phyloP scores from a whole-genome alignment of 1,140 invertebrate species.

The Trichonephila inaurata region DNA sequence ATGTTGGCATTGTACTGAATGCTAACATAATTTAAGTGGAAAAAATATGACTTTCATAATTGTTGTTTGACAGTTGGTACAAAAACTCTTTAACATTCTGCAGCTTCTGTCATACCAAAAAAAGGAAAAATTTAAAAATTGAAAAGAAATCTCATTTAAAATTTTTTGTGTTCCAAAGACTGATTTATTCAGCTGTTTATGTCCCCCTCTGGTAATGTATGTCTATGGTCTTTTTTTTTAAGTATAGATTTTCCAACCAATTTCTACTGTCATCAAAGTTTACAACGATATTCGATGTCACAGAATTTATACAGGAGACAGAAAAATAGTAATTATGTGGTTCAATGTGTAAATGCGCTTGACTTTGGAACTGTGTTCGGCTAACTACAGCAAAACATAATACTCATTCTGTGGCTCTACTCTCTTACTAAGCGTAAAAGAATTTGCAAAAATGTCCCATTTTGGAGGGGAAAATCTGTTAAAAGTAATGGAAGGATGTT shows the following conservation, averaged over 20 bases:
- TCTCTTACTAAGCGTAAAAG: background rate
- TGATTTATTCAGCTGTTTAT: conserved; percentile 56
- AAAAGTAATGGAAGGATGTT: background rate
- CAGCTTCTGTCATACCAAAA: conserved; percentile 69
- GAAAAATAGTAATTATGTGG: conserved; percentile 20
- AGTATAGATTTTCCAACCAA: conserved; percentile 20
- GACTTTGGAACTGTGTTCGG: conserved; percentile 2
- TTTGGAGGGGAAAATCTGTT: background rate
- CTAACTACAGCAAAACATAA: conserved; percentile 10
- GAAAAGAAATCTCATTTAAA: conserved; percentile 31
- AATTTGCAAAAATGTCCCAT: conserved; percentile 12
- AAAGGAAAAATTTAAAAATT: background rate
- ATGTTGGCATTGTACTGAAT: conserved; percentile 47
- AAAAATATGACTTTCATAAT: conserved; percentile 68
- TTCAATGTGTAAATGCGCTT: background rate
- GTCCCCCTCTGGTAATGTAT: conserved; percentile 39
- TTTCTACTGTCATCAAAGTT: conserved; percentile 40
- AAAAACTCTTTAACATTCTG: conserved; percentile 61
- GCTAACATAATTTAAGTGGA: conserved; percentile 63
- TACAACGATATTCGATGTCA: conserved; percentile 20
- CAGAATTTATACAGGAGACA: background rate
- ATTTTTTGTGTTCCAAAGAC: conserved; percentile 55
- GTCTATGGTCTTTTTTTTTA: conserved; percentile 29
- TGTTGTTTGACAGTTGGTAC: conserved; percentile 72
- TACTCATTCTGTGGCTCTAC: background rate